Percentiles rank a stretch among this genome's conserved stretches.
These are phyloP conservation scores for Sminthopsis crassicaudata DNA, from an alignment of 2,113 vertebrate species.

Conservation along the genomic window DNA sequence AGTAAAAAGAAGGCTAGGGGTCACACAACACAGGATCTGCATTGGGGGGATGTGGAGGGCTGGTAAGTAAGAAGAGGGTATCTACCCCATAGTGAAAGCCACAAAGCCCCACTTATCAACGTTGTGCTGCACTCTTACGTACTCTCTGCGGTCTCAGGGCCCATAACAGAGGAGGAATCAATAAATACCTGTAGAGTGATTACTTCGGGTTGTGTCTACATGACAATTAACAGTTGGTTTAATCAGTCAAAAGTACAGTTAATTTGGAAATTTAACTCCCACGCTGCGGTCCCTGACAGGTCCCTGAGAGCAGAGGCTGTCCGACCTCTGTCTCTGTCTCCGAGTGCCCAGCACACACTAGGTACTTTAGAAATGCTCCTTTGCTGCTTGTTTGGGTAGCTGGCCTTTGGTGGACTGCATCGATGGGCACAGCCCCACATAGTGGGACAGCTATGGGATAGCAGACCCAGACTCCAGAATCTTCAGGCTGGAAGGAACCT, in stretches of 20 bases:
- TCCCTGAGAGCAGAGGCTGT: not conserved
- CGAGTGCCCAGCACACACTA: not conserved
- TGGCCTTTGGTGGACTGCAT: not conserved
- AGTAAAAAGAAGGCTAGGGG: not conserved
- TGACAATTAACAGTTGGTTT: not conserved
- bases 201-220: not conserved
- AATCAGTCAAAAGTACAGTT: not conserved
- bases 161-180: not conserved
- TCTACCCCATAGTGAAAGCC: not conserved
- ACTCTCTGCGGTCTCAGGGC: not conserved
- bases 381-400: not conserved
- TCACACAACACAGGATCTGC: not conserved
- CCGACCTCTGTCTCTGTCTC: not conserved
- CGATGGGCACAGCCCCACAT: not conserved
- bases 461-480: not conserved
- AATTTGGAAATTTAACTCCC: not conserved
- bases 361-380: not conserved
- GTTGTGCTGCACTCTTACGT: not conserved
- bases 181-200: not conserved
- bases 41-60: not conserved
- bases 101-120: not conserved
- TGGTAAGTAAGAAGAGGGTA: not conserved
- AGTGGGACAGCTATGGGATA: slow-evolving; percentile 4
- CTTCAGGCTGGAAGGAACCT: not conserved
- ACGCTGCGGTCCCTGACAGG: not conserved